Percentiles rank a stretch among this genome's conserved stretches.
Evolutionary conservation across 2,797 vertebrate species (phyloP).

Genomic region (Pampus argenteus): DNA sequence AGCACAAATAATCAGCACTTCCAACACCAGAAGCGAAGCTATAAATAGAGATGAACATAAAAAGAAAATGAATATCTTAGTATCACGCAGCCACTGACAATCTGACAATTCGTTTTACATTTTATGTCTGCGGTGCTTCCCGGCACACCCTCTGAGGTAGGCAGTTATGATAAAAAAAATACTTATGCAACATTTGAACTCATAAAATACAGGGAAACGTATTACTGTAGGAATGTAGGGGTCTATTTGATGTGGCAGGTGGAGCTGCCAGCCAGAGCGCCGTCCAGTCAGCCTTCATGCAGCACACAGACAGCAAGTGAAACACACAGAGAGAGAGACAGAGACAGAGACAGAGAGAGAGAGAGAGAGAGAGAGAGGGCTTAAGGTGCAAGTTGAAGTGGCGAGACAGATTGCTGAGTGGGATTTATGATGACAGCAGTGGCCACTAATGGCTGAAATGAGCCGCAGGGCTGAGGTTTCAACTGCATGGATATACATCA

Average conservation of each 20-base stretch:
- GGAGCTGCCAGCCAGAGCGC: constrained; percentile 11
- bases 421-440: constrained; percentile 15
- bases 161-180: constrained; percentile 46
- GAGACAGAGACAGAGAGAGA: background rate
- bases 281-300: constrained; percentile 9
- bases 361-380: background rate
- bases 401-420: constrained; percentile 4
- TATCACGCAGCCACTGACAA: constrained; percentile 20
- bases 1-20: constrained; percentile 14
- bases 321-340: background rate
- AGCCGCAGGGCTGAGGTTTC: constrained; percentile 7
- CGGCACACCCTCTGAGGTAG: constrained; percentile 21
- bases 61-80: constrained; percentile 2
- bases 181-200: constrained; percentile 52
- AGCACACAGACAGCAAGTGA: background rate
- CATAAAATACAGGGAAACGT: constrained; percentile 19
- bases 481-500: constrained; percentile 2
- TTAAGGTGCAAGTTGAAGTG: background rate
- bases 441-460: constrained; percentile 7
- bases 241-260: constrained; percentile 26
- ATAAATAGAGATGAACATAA: constrained; percentile 11
- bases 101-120: constrained; percentile 29
- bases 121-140: constrained; percentile 16
- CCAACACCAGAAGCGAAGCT: background rate
- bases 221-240: constrained; percentile 21